phyloP scores from a whole-genome alignment of 2,113 vertebrate genomes.

The Saimiri boliviensis region DNA sequence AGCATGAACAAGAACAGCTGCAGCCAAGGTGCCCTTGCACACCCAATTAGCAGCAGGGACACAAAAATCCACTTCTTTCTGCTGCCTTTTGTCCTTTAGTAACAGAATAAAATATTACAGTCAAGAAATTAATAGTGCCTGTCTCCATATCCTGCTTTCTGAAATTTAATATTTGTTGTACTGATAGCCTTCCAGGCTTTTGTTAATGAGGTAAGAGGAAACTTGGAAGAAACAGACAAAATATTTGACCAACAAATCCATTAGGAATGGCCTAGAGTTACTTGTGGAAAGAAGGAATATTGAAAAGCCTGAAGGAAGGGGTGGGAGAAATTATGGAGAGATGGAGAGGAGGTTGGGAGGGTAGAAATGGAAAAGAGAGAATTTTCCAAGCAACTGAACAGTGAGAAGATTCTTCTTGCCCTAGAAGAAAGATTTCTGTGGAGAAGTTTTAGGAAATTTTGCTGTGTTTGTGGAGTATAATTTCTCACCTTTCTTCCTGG shows the following conservation, averaged over 20 bases:
- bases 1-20: neutral
- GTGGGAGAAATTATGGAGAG: neutral
- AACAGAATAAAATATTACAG: neutral
- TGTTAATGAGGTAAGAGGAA: neutral
- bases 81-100: neutral
- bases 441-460: neutral
- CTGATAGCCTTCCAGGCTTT: neutral
- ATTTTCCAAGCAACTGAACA: neutral
- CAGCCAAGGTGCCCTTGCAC: rapidly evolving
- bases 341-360: neutral
- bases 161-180: neutral
- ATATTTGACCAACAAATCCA: neutral
- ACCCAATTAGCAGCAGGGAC: neutral
- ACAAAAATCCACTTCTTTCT: neutral
- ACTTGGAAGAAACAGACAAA: neutral
- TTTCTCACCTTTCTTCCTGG: neutral
- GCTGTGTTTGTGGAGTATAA: neutral
- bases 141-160: neutral
- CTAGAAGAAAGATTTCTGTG: neutral
- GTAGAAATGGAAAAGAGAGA: neutral
- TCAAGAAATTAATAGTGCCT: neutral
- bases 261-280: neutral
- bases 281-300: neutral
- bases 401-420: neutral
- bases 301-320: neutral